A percentile compares a stretch with the other conserved stretches of the same genome.
Evolutionary conservation across 2,888 invertebrate genomes (phyloP).

Genomic region (Pyrrhia umbra): DNA sequence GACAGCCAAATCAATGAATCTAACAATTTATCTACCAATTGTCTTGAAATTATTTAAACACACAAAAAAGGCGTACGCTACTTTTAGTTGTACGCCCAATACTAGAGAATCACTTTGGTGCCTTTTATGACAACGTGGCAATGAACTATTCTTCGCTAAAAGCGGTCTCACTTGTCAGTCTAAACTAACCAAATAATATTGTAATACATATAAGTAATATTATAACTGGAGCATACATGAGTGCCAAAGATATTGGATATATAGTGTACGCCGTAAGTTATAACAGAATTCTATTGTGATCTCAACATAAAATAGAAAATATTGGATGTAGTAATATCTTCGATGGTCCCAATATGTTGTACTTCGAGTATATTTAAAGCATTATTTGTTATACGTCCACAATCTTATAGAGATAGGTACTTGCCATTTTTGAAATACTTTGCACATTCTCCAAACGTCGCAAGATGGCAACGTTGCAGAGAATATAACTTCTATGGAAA

Average conservation of each 20-base stretch:
- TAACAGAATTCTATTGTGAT: slow-evolving; percentile 48
- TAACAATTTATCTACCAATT: no score
- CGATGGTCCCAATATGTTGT: slow-evolving; percentile 47
- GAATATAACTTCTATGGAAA: slow-evolving; percentile 1
- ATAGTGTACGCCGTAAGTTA: slow-evolving; percentile 23
- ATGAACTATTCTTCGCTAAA: slow-evolving; percentile 3
- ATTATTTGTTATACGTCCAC: slow-evolving; percentile 29
- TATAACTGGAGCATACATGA: slow-evolving; percentile 26
- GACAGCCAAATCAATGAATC: no score
- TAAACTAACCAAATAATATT: slow-evolving; percentile 10
- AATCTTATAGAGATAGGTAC: slow-evolving; percentile 25
- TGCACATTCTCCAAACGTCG: slow-evolving; percentile 25
- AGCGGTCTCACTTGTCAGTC: slow-evolving; percentile 1
- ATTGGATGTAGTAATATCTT: slow-evolving; percentile 44
- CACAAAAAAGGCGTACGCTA: no score
- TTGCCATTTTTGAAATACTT: slow-evolving; percentile 22
- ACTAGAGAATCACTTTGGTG: slow-evolving; percentile 11
- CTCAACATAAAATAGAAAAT: slow-evolving; percentile 44
- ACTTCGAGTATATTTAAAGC: slow-evolving; percentile 32
- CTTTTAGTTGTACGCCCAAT: neutral
- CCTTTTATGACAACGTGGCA: neutral
- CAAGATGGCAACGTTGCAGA: neutral
- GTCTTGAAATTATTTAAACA: no score
- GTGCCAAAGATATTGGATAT: slow-evolving; percentile 40
- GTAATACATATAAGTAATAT: slow-evolving; percentile 1